phyloP scores from a whole-genome alignment of 2,797 vertebrate genomes.

The Ataeniobius toweri region DNA sequence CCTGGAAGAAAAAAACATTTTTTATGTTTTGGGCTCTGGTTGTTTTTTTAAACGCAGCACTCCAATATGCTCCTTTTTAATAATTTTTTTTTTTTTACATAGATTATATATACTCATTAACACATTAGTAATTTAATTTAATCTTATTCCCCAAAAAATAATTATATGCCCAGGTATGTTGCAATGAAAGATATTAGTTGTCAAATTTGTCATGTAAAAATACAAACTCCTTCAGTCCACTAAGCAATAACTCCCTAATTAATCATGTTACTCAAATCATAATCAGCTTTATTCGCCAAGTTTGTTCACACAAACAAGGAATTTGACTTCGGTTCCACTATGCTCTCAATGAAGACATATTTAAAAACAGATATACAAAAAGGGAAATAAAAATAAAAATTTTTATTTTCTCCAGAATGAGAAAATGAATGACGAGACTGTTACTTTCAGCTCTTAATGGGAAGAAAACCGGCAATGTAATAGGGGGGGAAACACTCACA shows the following conservation, averaged over 20 bases:
- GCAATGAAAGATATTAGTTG: neutral
- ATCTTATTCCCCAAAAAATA: neutral
- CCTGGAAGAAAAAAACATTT: slow-evolving; percentile 3
- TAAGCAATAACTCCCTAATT: neutral
- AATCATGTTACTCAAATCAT: slow-evolving; percentile 12
- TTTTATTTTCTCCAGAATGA: too few relatives aligned
- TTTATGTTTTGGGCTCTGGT: neutral
- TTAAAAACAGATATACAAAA: too few relatives aligned
- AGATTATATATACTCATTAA: neutral
- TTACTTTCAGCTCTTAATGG: slow-evolving; percentile 20
- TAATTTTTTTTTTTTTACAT: neutral
- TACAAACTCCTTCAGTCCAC: slow-evolving; percentile 14
- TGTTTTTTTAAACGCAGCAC: neutral
- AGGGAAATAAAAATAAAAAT: too few relatives aligned
- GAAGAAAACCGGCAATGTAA: slow-evolving; percentile 26
- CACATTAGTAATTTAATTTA: neutral
- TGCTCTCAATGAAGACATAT: too few relatives aligned
- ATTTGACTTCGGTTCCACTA: too few relatives aligned
- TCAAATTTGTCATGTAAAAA: neutral
- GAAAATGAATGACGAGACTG: neutral
- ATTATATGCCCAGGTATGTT: neutral
- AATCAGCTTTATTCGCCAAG: too few relatives aligned
- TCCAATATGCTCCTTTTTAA: neutral
- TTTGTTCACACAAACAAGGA: too few relatives aligned
- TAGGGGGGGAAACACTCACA: slow-evolving; percentile 27